phyloP scores from a whole-genome alignment of 2,797 vertebrate genomes.

The Onychomys leucogaster region DNA sequence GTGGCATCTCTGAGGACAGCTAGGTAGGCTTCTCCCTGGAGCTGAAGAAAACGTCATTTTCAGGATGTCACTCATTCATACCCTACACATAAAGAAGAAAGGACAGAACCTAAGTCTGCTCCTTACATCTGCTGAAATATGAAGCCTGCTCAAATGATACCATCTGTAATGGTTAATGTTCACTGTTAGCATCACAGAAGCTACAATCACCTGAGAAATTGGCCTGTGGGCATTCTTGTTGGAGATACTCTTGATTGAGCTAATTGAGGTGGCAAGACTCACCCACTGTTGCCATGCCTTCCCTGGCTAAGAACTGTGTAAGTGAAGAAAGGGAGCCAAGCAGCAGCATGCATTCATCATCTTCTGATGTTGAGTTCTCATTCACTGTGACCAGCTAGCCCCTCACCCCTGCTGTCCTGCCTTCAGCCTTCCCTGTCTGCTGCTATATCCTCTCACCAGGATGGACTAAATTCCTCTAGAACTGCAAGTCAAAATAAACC shows the following conservation, averaged over 20 bases:
- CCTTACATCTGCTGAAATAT: neutral
- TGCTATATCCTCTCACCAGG: neutral
- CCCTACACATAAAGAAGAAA: neutral
- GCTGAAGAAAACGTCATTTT: conserved; percentile 20
- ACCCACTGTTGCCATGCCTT: neutral
- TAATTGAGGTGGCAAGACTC: neutral
- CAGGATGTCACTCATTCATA: neutral
- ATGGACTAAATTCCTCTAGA: neutral
- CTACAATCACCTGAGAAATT: neutral
- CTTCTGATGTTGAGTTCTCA: neutral
- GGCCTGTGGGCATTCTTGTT: neutral
- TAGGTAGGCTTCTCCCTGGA: neutral
- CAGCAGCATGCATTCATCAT: neutral
- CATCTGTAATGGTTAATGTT: neutral
- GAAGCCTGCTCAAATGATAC: no score
- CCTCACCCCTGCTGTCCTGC: neutral
- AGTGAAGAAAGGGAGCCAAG: neutral
- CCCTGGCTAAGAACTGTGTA: neutral
- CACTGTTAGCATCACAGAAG: neutral
- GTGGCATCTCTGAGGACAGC: conserved; percentile 52
- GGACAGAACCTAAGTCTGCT: neutral
- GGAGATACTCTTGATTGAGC: neutral
- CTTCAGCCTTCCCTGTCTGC: no score
- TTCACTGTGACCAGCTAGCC: neutral
- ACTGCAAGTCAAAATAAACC: neutral